Percentiles rank a stretch among this genome's conserved stretches.
Conservation (phyloP, 2,888 invertebrate genomes). For the Stenolophus ochropezus region DNA sequence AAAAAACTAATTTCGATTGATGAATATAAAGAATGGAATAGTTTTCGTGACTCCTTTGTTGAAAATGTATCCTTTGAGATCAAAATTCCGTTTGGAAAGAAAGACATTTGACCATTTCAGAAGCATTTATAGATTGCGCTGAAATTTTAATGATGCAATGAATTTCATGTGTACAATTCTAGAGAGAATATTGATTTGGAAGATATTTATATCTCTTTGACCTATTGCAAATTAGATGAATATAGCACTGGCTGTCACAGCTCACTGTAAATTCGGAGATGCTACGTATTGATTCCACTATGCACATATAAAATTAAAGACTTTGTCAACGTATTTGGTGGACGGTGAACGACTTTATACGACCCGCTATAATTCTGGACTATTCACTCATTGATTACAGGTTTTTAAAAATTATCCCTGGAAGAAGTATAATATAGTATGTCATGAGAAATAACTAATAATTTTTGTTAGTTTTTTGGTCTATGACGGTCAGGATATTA, state of each 20-base stretch:
- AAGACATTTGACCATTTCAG: not conserved
- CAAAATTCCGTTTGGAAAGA: not conserved
- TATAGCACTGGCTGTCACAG: not conserved
- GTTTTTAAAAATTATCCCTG: no score
- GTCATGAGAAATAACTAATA: no score
- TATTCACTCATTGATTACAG: no score
- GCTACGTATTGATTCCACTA: not conserved
- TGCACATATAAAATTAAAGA: not conserved
- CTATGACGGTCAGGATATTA: no score
- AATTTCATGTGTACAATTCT: slow-evolving; percentile 8
- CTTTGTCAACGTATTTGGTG: not conserved
- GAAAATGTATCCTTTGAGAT: no score
- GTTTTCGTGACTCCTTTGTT: no score
- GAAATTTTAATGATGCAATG: slow-evolving; percentile 20
- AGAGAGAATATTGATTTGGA: slow-evolving; percentile 10
- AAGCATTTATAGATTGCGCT: not conserved
- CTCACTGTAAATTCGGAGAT: not conserved
- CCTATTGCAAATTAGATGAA: slow-evolving; percentile 28
- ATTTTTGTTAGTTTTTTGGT: no score
- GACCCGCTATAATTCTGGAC: no score
- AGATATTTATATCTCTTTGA: slow-evolving; percentile 17
- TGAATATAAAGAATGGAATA: no score
- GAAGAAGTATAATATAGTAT: no score
- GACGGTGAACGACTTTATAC: no score
- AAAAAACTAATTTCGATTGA: no score